phyloP scores from a whole-genome alignment of 1,140 invertebrate species.

The Dufourea novaeangliae region DNA sequence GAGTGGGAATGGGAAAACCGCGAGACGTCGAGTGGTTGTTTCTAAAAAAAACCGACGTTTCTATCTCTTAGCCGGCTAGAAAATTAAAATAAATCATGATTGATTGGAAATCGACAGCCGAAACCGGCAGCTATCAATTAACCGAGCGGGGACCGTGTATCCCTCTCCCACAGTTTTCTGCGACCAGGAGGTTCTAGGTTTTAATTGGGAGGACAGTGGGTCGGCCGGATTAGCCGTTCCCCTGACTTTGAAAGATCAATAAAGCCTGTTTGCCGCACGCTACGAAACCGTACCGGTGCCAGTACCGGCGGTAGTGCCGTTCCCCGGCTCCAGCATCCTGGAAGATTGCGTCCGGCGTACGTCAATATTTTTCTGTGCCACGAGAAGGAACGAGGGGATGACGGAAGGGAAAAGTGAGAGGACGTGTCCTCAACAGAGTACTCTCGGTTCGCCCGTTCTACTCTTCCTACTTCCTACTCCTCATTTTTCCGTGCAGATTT shows the following conservation, averaged over 20 bases:
- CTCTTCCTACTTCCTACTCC: too few species aligned
- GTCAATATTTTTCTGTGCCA: slow-evolving; percentile 62
- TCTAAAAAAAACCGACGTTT: not conserved
- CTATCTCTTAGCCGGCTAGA: slow-evolving; percentile 27
- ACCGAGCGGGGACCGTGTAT: slow-evolving; percentile 17
- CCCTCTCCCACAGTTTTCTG: not conserved
- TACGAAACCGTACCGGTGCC: slow-evolving; percentile 34
- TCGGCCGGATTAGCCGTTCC: slow-evolving; percentile 58
- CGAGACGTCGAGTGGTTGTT: slow-evolving; percentile 29
- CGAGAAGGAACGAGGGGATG: not conserved
- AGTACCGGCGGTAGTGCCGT: not conserved
- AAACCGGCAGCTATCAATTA: slow-evolving; percentile 58
- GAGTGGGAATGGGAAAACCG: not conserved
- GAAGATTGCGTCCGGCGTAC: slow-evolving; percentile 56
- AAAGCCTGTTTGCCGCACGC: slow-evolving; percentile 45
- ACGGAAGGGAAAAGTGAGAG: too few species aligned
- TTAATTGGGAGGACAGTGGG: slow-evolving; percentile 59
- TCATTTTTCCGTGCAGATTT: not conserved
- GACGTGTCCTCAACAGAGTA: slow-evolving; percentile 4
- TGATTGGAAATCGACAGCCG: slow-evolving; percentile 28
- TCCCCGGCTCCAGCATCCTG: slow-evolving; percentile 18
- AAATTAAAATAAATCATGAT: slow-evolving; percentile 52
- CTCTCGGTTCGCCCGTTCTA: not conserved
- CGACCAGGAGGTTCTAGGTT: slow-evolving; percentile 53
- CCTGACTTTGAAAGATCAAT: slow-evolving; percentile 62